These are phyloP conservation scores for Darevskia mixta DNA, from an alignment of 2,797 vertebrate species.

Conservation along the genomic window DNA sequence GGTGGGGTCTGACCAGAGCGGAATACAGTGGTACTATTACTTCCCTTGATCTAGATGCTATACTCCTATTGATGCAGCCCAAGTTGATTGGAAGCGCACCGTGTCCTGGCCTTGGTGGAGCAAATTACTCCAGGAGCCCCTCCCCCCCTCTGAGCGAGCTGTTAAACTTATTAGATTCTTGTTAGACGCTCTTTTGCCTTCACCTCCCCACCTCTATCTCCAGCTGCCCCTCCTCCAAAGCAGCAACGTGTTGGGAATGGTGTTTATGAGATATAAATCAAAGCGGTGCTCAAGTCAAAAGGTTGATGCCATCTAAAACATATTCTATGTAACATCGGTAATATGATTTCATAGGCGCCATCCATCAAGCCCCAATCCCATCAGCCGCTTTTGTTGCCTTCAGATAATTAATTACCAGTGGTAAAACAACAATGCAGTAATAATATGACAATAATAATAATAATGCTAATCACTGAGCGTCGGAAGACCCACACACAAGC, in stretches of 20 bases:
- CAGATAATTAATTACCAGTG: conserved; percentile 73
- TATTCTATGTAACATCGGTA: conserved; percentile 60
- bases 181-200: conserved; percentile 70
- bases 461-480: neutral
- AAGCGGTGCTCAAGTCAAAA: conserved; percentile 69
- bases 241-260: conserved; percentile 67
- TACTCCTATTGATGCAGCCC: too few species aligned
- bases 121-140: neutral
- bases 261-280: conserved; percentile 76
- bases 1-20: too few species aligned
- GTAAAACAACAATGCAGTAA: conserved; percentile 48
- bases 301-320: conserved; percentile 70
- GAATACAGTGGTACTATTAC: too few species aligned
- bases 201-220: neutral
- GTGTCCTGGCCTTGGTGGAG: neutral
- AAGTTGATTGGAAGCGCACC: too few species aligned
- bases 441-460: conserved; percentile 13
- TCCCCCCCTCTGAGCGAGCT: conserved; percentile 63
- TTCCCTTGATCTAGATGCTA: too few species aligned
- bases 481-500: neutral
- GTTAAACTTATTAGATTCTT: conserved; percentile 75
- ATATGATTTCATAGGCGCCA: conserved; percentile 62
- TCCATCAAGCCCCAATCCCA: conserved; percentile 64
- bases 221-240: conserved; percentile 42
- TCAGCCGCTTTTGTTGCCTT: conserved; percentile 64